A percentile compares a stretch with the other conserved stretches of the same genome.
These are phyloP conservation scores for Trichopria drosophilae DNA, from an alignment of 2,888 invertebrate genomes.

Conservation along the genomic window DNA sequence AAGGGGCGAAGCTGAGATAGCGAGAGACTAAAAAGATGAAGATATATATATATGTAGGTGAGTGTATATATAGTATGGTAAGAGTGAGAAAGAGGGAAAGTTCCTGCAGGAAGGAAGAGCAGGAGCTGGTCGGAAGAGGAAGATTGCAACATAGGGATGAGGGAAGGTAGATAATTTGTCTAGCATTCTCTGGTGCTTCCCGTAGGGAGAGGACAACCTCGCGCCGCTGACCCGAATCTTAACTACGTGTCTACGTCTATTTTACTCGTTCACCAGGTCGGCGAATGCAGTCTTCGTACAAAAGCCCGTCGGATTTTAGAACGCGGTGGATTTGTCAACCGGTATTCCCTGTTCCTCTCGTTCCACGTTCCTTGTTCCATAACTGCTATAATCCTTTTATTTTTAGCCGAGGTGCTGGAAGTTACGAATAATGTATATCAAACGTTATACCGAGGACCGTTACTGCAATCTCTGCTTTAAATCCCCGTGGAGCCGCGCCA, in stretches of 20 bases:
- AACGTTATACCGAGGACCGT: too few species aligned
- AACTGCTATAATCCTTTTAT: too few species aligned
- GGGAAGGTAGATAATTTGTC: conserved; percentile 51
- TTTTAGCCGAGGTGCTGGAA: too few species aligned
- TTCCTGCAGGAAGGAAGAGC: conserved; percentile 36
- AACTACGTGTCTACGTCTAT: conserved; percentile 46
- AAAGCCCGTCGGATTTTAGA: conserved; percentile 1
- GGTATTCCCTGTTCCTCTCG: too few species aligned
- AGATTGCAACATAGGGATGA: conserved; percentile 36
- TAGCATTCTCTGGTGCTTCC: conserved; percentile 40
- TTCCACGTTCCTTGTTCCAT: too few species aligned
- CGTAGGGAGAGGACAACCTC: conserved; percentile 37
- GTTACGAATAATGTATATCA: too few species aligned
- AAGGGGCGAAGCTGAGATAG: conserved; percentile 2
- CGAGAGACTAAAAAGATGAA: too few species aligned
- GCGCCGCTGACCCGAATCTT: conserved; percentile 53
- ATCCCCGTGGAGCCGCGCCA: too few species aligned
- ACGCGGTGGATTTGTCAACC: too few species aligned
- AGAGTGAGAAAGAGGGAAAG: conserved; percentile 15
- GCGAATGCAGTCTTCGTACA: conserved; percentile 5
- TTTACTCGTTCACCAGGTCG: conserved; percentile 34
- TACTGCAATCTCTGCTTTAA: too few species aligned
- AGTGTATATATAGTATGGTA: too few species aligned
- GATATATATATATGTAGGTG: too few species aligned
- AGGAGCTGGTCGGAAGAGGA: conserved; percentile 15